These are phyloP conservation scores for Grus americana DNA, from an alignment of 2,113 vertebrate species.

Conservation along the genomic window DNA sequence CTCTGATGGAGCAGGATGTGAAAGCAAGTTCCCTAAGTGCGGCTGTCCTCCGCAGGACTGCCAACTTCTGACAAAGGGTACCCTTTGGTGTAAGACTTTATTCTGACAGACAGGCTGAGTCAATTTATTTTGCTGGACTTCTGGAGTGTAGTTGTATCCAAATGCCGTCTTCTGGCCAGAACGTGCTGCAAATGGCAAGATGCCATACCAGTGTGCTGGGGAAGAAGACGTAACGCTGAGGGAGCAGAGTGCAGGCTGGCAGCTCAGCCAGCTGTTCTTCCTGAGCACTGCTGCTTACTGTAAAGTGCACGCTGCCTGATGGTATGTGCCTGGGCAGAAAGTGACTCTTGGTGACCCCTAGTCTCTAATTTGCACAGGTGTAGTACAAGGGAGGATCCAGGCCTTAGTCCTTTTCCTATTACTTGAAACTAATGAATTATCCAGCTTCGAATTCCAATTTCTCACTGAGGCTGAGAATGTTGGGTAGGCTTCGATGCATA, in stretches of 20 bases:
- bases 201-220: neutral
- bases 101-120: neutral
- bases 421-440: neutral
- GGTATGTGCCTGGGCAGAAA: neutral
- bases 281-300: neutral
- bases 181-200: neutral
- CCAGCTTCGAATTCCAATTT: neutral
- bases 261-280: neutral
- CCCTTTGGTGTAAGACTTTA: neutral
- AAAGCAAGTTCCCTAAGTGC: neutral
- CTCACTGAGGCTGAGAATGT: neutral
- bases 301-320: neutral
- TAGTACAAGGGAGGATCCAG: neutral
- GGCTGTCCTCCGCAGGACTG: neutral
- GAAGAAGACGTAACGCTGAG: neutral
- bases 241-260: neutral
- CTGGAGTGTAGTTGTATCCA: neutral
- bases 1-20: neutral
- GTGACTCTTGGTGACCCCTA: neutral
- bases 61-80: neutral
- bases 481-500: neutral
- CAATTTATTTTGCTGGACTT: neutral
- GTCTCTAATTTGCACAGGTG: neutral
- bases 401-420: neutral
- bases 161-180: neutral